phyloP scores from a whole-genome alignment of 2,888 invertebrate genomes.

The Acleris emargana region DNA sequence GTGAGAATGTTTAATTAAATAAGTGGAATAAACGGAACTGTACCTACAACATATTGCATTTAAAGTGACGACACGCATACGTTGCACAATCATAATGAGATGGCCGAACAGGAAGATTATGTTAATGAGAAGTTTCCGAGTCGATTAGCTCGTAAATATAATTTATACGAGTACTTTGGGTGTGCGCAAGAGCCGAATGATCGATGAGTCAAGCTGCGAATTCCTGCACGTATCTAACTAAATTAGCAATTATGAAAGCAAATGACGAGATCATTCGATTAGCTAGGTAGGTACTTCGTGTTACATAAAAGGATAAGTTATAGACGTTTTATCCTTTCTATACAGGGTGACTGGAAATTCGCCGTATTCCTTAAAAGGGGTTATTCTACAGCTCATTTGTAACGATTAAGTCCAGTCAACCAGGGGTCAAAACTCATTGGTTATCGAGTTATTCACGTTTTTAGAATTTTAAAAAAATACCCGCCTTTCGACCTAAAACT shows the following conservation, averaged over 20 bases:
- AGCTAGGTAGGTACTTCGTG: neutral
- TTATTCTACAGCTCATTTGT: no score
- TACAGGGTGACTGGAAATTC: no score
- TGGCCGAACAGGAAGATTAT: conserved; percentile 49
- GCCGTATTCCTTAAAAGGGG: no score
- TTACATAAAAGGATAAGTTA: no score
- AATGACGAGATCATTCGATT: conserved; percentile 26
- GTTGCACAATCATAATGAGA: conserved; percentile 47
- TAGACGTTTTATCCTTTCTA: no score
- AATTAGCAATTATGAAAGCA: conserved; percentile 33
- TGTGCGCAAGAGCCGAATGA: conserved; percentile 30
- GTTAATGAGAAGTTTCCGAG: conserved; percentile 54
- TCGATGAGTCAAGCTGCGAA: conserved; percentile 27
- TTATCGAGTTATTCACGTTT: no score
- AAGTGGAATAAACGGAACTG: conserved; percentile 74
- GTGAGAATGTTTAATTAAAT: conserved; percentile 82
- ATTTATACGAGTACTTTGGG: conserved; percentile 33
- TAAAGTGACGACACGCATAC: conserved; percentile 67
- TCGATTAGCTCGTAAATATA: conserved; percentile 51
- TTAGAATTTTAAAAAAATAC: no score
- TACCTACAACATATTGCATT: conserved; percentile 53
- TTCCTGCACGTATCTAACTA: conserved; percentile 30
- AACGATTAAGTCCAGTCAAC: no score
- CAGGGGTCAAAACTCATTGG: no score
- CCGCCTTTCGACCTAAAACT: no score